Percentiles rank a stretch among this genome's conserved stretches.
phyloP scores from a whole-genome alignment of 2,888 invertebrate genomes.

The Thelaira solivaga region DNA sequence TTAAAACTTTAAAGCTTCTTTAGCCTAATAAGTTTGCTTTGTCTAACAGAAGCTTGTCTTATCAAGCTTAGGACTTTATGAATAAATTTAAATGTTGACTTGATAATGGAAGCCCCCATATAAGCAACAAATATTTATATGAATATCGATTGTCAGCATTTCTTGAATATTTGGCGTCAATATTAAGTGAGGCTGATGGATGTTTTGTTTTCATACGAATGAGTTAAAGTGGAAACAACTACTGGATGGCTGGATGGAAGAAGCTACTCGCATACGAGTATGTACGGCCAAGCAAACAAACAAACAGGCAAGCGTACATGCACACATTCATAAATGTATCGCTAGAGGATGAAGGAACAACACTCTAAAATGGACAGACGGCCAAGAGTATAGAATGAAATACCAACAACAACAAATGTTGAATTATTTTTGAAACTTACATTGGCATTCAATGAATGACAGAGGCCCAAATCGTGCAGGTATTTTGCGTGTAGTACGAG shows the following conservation, averaged over 20 bases:
- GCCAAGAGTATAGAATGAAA: conserved; percentile 28
- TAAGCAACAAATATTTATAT: conserved; percentile 45
- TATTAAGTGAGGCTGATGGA: conserved; percentile 77
- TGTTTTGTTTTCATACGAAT: conserved; percentile 62
- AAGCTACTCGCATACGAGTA: conserved; percentile 14
- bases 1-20: too few relatives aligned
- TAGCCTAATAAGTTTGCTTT: too few relatives aligned
- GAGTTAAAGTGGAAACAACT: conserved; percentile 55
- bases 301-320: conserved; percentile 4
- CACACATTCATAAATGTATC: conserved; percentile 5
- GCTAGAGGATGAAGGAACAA: conserved; percentile 26
- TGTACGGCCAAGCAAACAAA: conserved; percentile 15
- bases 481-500: conserved; percentile 72
- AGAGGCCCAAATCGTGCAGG: conserved; percentile 76
- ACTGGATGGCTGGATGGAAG: conserved; percentile 45
- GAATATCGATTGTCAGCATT: conserved; percentile 76
- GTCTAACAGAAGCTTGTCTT: too few relatives aligned
- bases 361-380: not conserved
- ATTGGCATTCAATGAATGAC: conserved; percentile 76
- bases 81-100: not conserved
- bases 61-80: not conserved
- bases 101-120: conserved; percentile 23
- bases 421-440: conserved; percentile 74
- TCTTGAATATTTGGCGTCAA: conserved; percentile 76
- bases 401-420: conserved; percentile 53